These are phyloP conservation scores for Ondatra zibethicus DNA, from an alignment of 2,113 vertebrate species.

Conservation along the genomic window DNA sequence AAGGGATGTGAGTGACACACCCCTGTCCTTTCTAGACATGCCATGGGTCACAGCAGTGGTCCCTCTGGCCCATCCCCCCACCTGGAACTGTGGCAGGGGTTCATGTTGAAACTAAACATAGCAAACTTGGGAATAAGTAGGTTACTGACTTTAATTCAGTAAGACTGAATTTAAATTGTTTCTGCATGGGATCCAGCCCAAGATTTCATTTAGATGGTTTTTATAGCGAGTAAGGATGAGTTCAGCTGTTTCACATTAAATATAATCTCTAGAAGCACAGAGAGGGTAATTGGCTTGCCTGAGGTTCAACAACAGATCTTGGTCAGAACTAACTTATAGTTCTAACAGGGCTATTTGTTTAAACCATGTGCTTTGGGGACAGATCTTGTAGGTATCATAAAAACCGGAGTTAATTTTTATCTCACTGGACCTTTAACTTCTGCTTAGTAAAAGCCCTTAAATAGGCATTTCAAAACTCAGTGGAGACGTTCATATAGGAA, in stretches of 20 bases:
- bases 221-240: background rate
- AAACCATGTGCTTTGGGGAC: background rate
- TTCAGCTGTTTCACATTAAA: background rate
- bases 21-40: background rate
- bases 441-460: constrained; percentile 47
- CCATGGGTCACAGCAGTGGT: background rate
- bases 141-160: background rate
- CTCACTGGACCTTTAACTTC: background rate
- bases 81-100: background rate
- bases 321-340: constrained; percentile 19
- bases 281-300: background rate
- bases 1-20: background rate
- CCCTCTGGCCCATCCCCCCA: background rate
- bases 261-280: background rate
- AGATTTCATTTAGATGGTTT: constrained; percentile 12
- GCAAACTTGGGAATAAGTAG: background rate
- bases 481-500: background rate
- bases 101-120: background rate
- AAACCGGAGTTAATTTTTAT: constrained; percentile 1
- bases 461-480: background rate
- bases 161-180: constrained; percentile 29
- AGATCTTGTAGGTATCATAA: background rate
- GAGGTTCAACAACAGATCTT: background rate
- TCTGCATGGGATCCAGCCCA: background rate
- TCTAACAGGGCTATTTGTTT: background rate